Conservation (phyloP, 2,797 vertebrate species). For the Pogoniulus pusillus region DNA sequence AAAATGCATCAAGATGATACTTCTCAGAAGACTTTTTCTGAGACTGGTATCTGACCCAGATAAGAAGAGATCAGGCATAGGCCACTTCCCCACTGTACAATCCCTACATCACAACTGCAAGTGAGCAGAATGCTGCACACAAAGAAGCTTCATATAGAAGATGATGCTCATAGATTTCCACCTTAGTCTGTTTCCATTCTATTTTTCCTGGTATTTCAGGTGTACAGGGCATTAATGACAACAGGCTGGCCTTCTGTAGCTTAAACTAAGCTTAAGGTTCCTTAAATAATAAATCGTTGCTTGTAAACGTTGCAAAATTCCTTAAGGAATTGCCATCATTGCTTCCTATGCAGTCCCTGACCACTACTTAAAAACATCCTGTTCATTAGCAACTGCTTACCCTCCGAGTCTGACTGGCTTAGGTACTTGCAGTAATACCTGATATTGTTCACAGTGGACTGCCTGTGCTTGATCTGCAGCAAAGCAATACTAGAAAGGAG, state of each 20-base stretch:
- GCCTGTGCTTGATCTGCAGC: background rate
- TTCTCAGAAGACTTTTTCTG: background rate
- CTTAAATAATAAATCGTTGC: background rate
- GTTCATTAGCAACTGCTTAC: background rate
- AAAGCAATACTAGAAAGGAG: background rate
- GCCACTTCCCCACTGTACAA: background rate
- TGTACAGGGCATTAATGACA: background rate
- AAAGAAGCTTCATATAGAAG: background rate
- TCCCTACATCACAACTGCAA: background rate
- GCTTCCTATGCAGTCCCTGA: background rate
- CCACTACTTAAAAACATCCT: background rate
- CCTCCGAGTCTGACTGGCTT: background rate
- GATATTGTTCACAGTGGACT: background rate
- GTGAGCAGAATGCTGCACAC: background rate
- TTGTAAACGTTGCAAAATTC: background rate
- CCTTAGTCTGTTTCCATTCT: background rate
- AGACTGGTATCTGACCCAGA: background rate
- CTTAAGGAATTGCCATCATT: background rate
- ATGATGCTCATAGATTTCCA: background rate
- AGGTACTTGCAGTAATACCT: background rate
- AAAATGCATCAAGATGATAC: background rate
- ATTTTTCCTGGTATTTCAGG: background rate
- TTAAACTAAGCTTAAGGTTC: accelerated
- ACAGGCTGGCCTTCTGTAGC: background rate
- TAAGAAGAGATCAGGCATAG: background rate